A percentile compares a stretch with the other conserved stretches of the same genome.
phyloP scores from a whole-genome alignment of 1,140 invertebrate genomes.

The Drosophila setifemur region DNA sequence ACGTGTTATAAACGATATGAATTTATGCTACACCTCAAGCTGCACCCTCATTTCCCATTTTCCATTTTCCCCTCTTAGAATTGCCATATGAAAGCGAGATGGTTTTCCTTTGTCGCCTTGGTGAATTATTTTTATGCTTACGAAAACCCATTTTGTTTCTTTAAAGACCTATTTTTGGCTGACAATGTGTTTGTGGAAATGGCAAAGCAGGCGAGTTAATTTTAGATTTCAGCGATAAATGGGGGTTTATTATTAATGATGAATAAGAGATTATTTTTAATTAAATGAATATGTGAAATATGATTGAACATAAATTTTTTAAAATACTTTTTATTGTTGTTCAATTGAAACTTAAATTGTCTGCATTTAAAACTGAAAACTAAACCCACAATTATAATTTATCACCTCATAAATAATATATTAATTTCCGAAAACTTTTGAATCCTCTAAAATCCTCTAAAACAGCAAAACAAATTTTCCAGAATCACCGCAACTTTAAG shows the following conservation, averaged over 20 bases:
- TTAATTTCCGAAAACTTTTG: background rate
- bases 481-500: conserved; percentile 21
- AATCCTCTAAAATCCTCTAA: conserved; percentile 5
- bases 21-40: conserved; percentile 39
- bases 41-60: conserved; percentile 9
- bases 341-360: background rate
- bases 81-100: conserved; percentile 4
- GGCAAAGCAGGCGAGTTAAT: too few relatives aligned
- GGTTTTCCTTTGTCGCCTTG: conserved; percentile 20
- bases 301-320: background rate
- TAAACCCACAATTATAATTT: background rate
- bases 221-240: too few relatives aligned
- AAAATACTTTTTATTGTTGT: too few relatives aligned
- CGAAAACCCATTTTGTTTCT: background rate
- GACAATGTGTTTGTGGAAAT: background rate
- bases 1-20: conserved; percentile 54
- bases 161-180: background rate
- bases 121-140: conserved; percentile 1
- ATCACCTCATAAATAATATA: too few relatives aligned
- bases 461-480: conserved; percentile 23
- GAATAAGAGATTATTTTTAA: too few relatives aligned
- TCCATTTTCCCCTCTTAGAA: conserved; percentile 1
- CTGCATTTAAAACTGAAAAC: background rate
- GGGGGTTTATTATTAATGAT: too few relatives aligned
- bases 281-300: too few relatives aligned